A percentile compares a stretch with the other conserved stretches of the same genome.
phyloP scores from a whole-genome alignment of 2,888 invertebrate genomes.

The Sepioteuthis lessoniana region DNA sequence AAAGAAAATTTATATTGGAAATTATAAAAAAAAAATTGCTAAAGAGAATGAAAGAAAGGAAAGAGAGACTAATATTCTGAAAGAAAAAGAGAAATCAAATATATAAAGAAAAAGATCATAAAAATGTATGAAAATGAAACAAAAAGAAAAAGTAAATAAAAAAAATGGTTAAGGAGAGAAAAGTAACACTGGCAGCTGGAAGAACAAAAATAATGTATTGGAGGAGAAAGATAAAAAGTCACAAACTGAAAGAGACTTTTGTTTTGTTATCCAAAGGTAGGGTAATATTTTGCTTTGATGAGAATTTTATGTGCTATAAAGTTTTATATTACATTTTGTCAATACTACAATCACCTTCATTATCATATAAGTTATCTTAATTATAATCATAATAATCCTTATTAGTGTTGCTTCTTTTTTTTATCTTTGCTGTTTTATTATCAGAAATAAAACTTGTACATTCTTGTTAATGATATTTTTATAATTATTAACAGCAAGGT shows the following conservation, averaged over 20 bases:
- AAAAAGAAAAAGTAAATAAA: too few species aligned
- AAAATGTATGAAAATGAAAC: too few species aligned
- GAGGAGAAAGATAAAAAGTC: neutral
- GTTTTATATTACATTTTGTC: conserved; percentile 33
- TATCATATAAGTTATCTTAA: neutral
- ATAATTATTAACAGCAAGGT: too few species aligned
- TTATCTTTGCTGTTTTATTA: too few species aligned
- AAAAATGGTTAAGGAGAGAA: neutral
- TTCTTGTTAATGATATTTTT: too few species aligned
- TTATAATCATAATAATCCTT: neutral
- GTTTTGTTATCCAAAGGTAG: neutral
- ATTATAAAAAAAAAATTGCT: too few species aligned
- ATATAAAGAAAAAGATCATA: too few species aligned
- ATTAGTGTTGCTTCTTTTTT: neutral
- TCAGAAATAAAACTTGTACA: too few species aligned
- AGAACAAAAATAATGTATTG: neutral
- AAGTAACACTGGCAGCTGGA: neutral
- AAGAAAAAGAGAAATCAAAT: neutral
- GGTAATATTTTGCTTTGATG: conserved; percentile 17
- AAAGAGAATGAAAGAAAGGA: neutral
- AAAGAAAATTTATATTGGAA: too few species aligned
- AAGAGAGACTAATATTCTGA: neutral
- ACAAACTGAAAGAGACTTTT: neutral
- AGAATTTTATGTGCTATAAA: conserved; percentile 20
- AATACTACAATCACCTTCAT: conserved; percentile 2